Evolutionary conservation across 2,888 invertebrate species (phyloP), one percentile per base, ranked within the genome.

Genomic region (Sarcophaga carnaria): DNA sequence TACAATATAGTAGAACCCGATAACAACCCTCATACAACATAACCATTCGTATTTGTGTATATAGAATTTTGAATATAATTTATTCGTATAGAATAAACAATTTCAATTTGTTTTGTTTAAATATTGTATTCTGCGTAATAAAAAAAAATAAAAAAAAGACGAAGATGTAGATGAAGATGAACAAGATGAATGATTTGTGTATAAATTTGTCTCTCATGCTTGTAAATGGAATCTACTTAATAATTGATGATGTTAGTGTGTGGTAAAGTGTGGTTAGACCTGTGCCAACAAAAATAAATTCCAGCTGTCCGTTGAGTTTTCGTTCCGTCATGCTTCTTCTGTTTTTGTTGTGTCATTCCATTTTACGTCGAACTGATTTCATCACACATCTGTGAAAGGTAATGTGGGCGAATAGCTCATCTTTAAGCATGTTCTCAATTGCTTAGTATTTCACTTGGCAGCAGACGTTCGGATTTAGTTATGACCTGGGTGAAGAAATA

Each of bases 161-260:
- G 10, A 27, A 11, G 22, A 22, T 22, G 22, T 22, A 47, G 4
- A 64, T 60, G 63, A 60, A 37, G 49, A 10, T 22, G 37, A 37
- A 49, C 5, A n/a, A 60, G 69, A 78, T 69, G 64, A 78, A 81
- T 71, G 63, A 71, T 80, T 74, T 47, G 20, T 60, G 27, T 69
- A 78, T 49, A 22, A 85, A 78, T 60, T 69, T 80, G 77, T 80
- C 71, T 83, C 69, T 54, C 4, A 1, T 54, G 0, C 54, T 54
- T 54, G 37, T 69, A 72, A 76, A 86, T 83, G 79, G 77, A 77
- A 69, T 74, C 79, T 67, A 80, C 80, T 83, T 83, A 86, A 83
- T 80, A 45, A 45, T 67, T 67, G 4, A 22, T 64, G 64, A 3
- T 27, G 10, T 27, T 79, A 75, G 27, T 69, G 37, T 72, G 60